Evolutionary conservation across 2,797 vertebrate species (phyloP).

Genomic region (Avahi laniger): DNA sequence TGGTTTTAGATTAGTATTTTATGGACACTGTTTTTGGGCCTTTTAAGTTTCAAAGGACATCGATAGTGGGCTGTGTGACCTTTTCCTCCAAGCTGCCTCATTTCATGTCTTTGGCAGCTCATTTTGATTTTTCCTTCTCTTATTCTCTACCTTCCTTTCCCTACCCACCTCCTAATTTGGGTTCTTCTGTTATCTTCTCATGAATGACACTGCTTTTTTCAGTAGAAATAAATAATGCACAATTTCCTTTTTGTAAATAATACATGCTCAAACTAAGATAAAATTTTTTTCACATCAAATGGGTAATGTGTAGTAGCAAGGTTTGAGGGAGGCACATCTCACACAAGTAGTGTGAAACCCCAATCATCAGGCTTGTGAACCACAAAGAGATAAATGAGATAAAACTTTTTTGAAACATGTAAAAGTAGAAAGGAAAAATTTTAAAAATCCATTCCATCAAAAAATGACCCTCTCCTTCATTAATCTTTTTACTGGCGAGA

Average conservation of each 20-base stretch:
- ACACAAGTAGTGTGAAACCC: neutral
- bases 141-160: neutral
- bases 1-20: neutral
- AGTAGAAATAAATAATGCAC: constrained; percentile 7
- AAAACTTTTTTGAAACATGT: neutral
- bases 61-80: neutral
- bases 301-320: neutral
- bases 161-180: neutral
- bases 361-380: neutral
- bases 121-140: neutral
- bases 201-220: neutral
- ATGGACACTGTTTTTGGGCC: neutral
- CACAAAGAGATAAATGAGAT: neutral
- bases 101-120: neutral
- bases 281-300: neutral
- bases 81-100: neutral
- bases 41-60: neutral
- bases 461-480: neutral
- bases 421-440: constrained; percentile 4
- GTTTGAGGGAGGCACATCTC: neutral
- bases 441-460: neutral
- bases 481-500: neutral
- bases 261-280: neutral
- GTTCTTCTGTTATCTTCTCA: neutral
- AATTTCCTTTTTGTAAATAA: constrained; percentile 26